Evolutionary conservation across 1,140 invertebrate species (phyloP).

Genomic region (Paracyclopina nana): DNA sequence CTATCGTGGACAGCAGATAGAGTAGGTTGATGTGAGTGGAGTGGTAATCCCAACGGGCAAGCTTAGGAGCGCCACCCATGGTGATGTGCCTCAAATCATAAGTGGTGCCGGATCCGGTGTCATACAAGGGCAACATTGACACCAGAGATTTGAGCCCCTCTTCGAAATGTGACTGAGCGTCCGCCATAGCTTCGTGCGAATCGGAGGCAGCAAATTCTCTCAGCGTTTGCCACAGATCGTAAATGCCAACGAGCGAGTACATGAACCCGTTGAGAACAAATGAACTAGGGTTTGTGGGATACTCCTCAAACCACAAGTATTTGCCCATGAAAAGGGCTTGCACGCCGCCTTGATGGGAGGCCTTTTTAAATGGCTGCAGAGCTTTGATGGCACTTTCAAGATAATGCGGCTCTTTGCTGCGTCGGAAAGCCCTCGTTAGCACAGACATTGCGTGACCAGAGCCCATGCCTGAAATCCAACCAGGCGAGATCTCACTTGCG

Average conservation of each 20-base stretch:
- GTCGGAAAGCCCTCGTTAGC: conserved; percentile 63
- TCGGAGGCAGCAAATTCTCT: conserved; percentile 21
- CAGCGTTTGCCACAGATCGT: conserved; percentile 60
- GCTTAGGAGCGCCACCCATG: conserved; percentile 62
- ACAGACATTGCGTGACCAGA: conserved; percentile 91
- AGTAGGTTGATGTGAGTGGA: conserved; percentile 93
- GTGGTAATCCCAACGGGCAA: conserved; percentile 87
- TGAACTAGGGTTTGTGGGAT: conserved; percentile 79
- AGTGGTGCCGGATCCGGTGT: conserved; percentile 84
- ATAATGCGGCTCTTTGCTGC: conserved; percentile 54
- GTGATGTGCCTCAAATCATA: conserved; percentile 90
- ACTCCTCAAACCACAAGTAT: conserved; percentile 88
- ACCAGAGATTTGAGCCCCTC: conserved; percentile 74
- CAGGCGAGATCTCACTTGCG: conserved; percentile 8
- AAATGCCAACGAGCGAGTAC: conserved; percentile 85
- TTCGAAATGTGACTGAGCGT: conserved; percentile 43
- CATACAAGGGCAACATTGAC: conserved; percentile 69
- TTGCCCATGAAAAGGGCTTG: conserved; percentile 30
- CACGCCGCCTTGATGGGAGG: conserved; percentile 28
- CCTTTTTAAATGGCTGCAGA: conserved; percentile 49
- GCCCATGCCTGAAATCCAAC: conserved; percentile 94
- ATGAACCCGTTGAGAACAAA: conserved; percentile 98
- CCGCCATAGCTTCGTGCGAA: background rate
- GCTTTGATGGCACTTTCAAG: conserved; percentile 57
- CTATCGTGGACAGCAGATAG: conserved; percentile 64